These are phyloP conservation scores for Styela plicata DNA, from an alignment of 23 tunicate genomes.

Conservation along the genomic window DNA sequence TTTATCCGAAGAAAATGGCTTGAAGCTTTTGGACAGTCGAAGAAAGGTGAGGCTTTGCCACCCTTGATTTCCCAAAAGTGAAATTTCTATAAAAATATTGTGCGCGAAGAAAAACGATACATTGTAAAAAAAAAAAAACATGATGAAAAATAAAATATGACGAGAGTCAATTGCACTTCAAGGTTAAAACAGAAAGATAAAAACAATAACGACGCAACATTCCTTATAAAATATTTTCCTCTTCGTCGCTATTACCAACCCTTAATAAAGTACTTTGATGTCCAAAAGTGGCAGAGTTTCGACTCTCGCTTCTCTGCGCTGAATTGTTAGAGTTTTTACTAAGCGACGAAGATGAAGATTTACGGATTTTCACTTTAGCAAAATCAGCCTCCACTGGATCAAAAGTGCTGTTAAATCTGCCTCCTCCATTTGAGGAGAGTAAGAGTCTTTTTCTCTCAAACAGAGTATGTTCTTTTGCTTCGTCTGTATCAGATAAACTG, in stretches of 20 bases:
- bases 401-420: constrained; percentile 5
- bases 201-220: not conserved
- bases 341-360: constrained; percentile 3
- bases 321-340: constrained; percentile 1
- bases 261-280: constrained; percentile 22
- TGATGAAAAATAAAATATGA: no score
- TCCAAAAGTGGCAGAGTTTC: constrained; percentile 1
- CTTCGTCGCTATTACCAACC: not conserved
- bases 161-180: not conserved
- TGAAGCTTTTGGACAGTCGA: no score
- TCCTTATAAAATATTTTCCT: constrained; percentile 3
- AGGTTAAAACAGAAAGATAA: not conserved
- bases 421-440: constrained; percentile 5
- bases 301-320: not conserved
- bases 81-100: no score
- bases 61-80: no score
- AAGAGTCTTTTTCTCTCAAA: constrained; percentile 30
- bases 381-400: constrained; percentile 1
- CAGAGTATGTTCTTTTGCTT: constrained; percentile 22
- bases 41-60: no score
- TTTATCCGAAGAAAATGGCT: no score
- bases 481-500: constrained; percentile 20
- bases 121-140: no score
- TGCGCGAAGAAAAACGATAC: no score
- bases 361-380: not conserved